Percentiles rank a stretch among this genome's conserved stretches.
Conservation (phyloP, 1,140 invertebrate species). For the Neoseiulus cucumeris region DNA sequence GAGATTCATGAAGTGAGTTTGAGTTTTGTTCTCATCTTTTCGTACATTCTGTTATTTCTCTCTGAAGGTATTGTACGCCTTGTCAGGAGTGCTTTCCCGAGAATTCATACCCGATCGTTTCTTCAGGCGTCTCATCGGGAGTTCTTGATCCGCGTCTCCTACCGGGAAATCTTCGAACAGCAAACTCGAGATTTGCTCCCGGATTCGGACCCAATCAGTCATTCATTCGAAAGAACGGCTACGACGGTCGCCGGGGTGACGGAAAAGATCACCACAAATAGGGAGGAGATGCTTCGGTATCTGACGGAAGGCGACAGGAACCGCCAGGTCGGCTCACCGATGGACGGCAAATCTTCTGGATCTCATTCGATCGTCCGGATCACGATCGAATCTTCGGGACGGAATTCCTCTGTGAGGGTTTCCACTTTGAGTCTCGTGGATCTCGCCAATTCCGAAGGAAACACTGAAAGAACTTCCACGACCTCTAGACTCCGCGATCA, state of each 20-base stretch:
- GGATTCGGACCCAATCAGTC: slow-evolving; percentile 37
- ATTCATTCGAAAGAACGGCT: slow-evolving; percentile 33
- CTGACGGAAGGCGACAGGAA: slow-evolving; percentile 44
- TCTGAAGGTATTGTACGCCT: no score
- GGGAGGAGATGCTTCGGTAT: slow-evolving; percentile 38
- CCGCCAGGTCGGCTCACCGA: slow-evolving; percentile 48
- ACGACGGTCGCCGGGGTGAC: slow-evolving; percentile 33
- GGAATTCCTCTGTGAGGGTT: slow-evolving; percentile 30
- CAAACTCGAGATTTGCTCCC: slow-evolving; percentile 47
- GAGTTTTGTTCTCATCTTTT: no score
- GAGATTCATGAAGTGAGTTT: slow-evolving; percentile 40
- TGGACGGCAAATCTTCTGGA: slow-evolving; percentile 54
- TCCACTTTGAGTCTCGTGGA: slow-evolving; percentile 61
- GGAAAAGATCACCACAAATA: slow-evolving; percentile 39
- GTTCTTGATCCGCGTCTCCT: slow-evolving; percentile 40
- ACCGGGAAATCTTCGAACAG: slow-evolving; percentile 64
- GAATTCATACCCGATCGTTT: slow-evolving; percentile 2
- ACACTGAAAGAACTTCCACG: slow-evolving; percentile 42
- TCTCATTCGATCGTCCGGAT: slow-evolving; percentile 53
- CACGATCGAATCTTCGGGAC: slow-evolving; percentile 25
- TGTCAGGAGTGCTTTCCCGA: not conserved
- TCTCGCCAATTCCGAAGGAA: slow-evolving; percentile 61
- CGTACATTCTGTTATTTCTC: no score
- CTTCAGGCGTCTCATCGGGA: slow-evolving; percentile 17
- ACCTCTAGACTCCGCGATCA: slow-evolving; percentile 51